A percentile compares a stretch with the other conserved stretches of the same genome.
Conservation (phyloP, 2,888 invertebrate species). For the Dolomedes plantarius region DNA sequence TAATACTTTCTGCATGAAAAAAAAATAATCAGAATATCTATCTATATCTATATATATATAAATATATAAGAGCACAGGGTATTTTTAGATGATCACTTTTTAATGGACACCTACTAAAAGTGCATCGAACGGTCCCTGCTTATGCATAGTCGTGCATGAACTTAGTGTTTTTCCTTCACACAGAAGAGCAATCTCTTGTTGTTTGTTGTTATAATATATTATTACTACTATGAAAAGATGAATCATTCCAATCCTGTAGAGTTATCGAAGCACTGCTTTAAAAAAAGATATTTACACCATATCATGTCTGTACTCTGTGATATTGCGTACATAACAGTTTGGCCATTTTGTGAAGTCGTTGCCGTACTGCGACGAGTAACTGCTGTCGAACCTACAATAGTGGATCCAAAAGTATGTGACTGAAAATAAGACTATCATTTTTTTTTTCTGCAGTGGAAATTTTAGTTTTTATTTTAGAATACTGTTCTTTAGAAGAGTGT, state of each 20-base stretch:
- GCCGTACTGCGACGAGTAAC: background rate
- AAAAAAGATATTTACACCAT: constrained; percentile 59
- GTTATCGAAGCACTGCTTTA: constrained; percentile 49
- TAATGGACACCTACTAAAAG: constrained; percentile 38
- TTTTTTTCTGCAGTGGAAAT: background rate
- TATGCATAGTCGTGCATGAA: constrained; percentile 32
- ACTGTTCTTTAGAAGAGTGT: background rate
- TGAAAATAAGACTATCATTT: background rate
- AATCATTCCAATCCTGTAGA: constrained; percentile 64
- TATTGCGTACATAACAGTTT: constrained; percentile 42
- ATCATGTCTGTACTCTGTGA: constrained; percentile 67
- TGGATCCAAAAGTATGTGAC: background rate
- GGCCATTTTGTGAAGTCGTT: constrained; percentile 31
- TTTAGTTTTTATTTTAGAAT: background rate
- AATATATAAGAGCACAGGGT: constrained; percentile 46
- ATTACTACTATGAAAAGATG: constrained; percentile 26
- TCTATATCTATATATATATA: constrained; percentile 24
- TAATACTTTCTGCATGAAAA: background rate
- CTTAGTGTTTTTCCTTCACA: constrained; percentile 28
- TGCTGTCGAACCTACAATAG: background rate
- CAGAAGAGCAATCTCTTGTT: constrained; percentile 46
- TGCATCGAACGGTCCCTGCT: constrained; percentile 33
- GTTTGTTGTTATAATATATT: constrained; percentile 55
- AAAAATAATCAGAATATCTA: background rate
- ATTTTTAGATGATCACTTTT: constrained; percentile 58